Base-by-base conservation (phyloP, 2,888 invertebrate genomes). In the Harpalus rubripes region DNA sequence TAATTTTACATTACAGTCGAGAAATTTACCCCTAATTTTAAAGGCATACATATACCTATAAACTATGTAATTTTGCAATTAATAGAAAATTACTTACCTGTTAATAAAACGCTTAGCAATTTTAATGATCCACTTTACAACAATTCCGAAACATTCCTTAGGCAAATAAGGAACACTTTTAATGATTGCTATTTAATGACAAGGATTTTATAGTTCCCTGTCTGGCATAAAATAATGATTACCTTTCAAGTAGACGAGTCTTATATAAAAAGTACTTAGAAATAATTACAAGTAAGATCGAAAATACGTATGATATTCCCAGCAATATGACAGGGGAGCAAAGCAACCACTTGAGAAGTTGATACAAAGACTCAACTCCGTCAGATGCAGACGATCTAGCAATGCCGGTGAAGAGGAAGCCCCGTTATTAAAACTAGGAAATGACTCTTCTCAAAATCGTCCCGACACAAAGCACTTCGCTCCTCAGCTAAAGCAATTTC, bases 401-500 rank as follows among this genome's bases (percentile, higher is more conserved):
- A 56, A 56, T 44, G 74, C 18, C 16, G 18, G 56, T 78, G 65
- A 78, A 84, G 84, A 84, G 84, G 84, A 84, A 76, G 84, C 78
- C 78, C 63, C 65, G 84, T 84, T 84, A 84, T 84, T 84, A 84
- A 84, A 84, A 76, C 84, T 84, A 78, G 84, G 84, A 84, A 84
- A 84, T 84, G 84, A 84, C 84, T 83, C 83, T 84, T 84, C 84
- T 84, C 78, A 84, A 83, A 83, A 76, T 83, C 83, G 83, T 82
- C 61, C 44, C 74, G 44, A 39, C 44, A 74, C 59, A 83, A 84
- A 84, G 78, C 84, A 78, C 41, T 61, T 41, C 78, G 39, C 61
- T 76, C 41, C 83, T 39, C 44, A 44, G 61, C 26, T 76, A 59
- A 76, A 83, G 83, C 83, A 83, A 83, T 83, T 83, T 83, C 76